Conservation (phyloP, 2,888 invertebrate species). For the Caenorhabditis sp. region DNA sequence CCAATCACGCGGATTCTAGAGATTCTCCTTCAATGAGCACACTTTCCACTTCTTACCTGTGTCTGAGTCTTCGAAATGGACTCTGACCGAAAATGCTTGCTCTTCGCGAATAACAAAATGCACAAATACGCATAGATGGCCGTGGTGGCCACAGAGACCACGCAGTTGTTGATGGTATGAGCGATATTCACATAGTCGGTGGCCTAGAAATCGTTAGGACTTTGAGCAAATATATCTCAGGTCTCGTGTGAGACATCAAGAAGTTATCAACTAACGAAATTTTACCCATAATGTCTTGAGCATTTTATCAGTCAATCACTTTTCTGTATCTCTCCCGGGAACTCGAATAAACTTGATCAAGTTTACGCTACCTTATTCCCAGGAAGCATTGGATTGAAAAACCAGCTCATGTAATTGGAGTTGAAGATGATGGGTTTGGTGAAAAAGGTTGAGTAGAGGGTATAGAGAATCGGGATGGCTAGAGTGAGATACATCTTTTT, state of each 20-base stretch:
- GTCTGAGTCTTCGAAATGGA: slow-evolving; percentile 33
- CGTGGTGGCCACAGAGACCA: slow-evolving; percentile 30
- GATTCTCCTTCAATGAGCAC: too few relatives aligned
- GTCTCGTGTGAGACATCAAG: too few relatives aligned
- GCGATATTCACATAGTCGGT: slow-evolving; percentile 19
- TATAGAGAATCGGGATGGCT: slow-evolving; percentile 2
- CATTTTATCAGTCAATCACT: too few relatives aligned
- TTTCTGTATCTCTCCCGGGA: too few relatives aligned
- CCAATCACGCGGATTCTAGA: too few relatives aligned
- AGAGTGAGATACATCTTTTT: slow-evolving; percentile 11
- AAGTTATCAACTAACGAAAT: too few relatives aligned
- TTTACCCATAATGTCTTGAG: too few relatives aligned
- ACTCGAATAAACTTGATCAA: too few relatives aligned
- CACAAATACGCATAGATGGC: slow-evolving; percentile 27
- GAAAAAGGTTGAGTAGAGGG: slow-evolving; percentile 35
- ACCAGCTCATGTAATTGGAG: slow-evolving; percentile 45
- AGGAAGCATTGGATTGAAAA: slow-evolving; percentile 49
- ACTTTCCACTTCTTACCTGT: too few relatives aligned
- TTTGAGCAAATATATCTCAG: too few relatives aligned
- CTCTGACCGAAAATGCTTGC: slow-evolving; percentile 32
- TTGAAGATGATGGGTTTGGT: slow-evolving; percentile 43
- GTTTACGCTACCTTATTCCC: slow-evolving; percentile 14
- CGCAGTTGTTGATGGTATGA: slow-evolving; percentile 33
- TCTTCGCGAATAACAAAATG: slow-evolving; percentile 26
- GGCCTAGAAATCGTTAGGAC: slow-evolving; percentile 12